Conservation (phyloP, 2,113 vertebrate species). For the Boleophthalmus pectinirostris region DNA sequence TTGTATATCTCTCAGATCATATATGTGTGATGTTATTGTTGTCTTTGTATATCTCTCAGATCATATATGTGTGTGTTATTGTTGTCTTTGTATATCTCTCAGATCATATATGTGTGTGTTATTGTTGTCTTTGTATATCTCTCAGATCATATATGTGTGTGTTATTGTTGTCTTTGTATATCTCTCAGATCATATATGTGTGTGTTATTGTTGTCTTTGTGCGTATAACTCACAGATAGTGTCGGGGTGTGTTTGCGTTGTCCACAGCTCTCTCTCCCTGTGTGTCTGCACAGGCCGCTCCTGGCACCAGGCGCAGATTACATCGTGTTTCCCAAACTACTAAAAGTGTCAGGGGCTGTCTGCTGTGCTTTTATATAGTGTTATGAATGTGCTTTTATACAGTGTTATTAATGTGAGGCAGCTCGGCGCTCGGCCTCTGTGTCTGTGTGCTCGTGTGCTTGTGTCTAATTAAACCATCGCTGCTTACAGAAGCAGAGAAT, state of each 20-base stretch:
- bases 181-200: background rate
- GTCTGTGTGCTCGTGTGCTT: slow-evolving; percentile 62
- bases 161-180: too few species aligned
- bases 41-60: background rate
- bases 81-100: too few species aligned
- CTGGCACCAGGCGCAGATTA: slow-evolving; percentile 77
- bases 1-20: background rate
- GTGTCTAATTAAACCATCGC: slow-evolving; percentile 77
- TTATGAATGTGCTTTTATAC: slow-evolving; percentile 82
- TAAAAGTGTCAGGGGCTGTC: slow-evolving; percentile 81
- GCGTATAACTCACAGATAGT: slow-evolving; percentile 70
- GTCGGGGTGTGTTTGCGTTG: slow-evolving; percentile 71
- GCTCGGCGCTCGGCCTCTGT: slow-evolving; percentile 61
- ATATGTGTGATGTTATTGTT: slow-evolving; percentile 68
- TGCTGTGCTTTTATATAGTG: slow-evolving; percentile 78
- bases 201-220: slow-evolving; percentile 38
- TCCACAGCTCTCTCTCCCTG: slow-evolving; percentile 66
- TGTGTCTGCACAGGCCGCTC: slow-evolving; percentile 62
- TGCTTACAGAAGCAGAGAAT: slow-evolving; percentile 76
- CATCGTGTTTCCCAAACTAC: slow-evolving; percentile 80
- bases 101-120: slow-evolving; percentile 42
- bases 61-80: too few species aligned
- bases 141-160: too few species aligned
- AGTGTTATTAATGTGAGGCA: slow-evolving; percentile 76
- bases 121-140: slow-evolving; percentile 59